These are phyloP conservation scores for Andrena dorsata DNA, from an alignment of 2,888 invertebrate genomes.

Conservation along the genomic window DNA sequence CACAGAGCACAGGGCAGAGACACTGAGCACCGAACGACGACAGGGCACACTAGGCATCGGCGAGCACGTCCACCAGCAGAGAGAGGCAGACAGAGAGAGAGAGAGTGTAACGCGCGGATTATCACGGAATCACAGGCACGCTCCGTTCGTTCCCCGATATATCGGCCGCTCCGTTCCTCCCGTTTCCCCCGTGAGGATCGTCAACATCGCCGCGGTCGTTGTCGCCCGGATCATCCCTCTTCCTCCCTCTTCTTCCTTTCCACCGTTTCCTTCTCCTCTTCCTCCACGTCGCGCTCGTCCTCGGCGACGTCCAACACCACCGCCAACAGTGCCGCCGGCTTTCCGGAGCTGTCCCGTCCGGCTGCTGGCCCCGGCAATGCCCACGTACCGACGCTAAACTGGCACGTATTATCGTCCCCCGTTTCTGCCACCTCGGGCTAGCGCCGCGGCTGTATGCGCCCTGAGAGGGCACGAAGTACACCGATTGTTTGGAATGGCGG, in stretches of 20 bases:
- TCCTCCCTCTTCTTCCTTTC: conserved; percentile 35
- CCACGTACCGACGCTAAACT: conserved; percentile 36
- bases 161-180: conserved; percentile 54
- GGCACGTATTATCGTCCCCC: conserved; percentile 60
- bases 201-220: conserved; percentile 24
- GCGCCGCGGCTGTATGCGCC: conserved; percentile 86
- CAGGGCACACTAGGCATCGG: conserved; percentile 33
- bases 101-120: conserved; percentile 28
- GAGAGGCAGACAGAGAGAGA: neutral
- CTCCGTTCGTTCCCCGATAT: conserved; percentile 37
- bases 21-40: conserved; percentile 23
- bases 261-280: conserved; percentile 45
- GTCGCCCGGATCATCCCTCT: conserved; percentile 25
- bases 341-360: conserved; percentile 47
- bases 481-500: conserved; percentile 91
- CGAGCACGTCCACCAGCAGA: conserved; percentile 22
- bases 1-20: conserved; percentile 8
- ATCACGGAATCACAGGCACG: conserved; percentile 64
- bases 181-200: conserved; percentile 55
- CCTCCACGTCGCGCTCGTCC: conserved; percentile 60
- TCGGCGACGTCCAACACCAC: conserved; percentile 44
- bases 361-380: conserved; percentile 26
- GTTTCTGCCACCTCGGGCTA: conserved; percentile 53
- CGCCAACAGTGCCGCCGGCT: conserved; percentile 55
- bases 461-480: conserved; percentile 86